These are phyloP conservation scores for Leptopterna dolabrata DNA, from an alignment of 2,888 invertebrate species.

Conservation along the genomic window DNA sequence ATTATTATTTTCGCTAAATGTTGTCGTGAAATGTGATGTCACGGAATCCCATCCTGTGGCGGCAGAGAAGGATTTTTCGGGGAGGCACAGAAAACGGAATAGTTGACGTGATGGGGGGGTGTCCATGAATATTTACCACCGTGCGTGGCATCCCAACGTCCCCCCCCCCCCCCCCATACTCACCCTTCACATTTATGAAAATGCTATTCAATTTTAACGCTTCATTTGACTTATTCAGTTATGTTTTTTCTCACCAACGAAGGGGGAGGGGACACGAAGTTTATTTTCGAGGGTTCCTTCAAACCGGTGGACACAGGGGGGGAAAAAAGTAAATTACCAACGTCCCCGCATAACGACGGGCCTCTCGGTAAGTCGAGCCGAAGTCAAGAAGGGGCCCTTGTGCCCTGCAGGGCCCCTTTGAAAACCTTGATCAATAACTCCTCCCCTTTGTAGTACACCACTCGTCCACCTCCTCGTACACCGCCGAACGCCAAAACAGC, in stretches of 20 bases:
- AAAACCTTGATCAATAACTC: background rate
- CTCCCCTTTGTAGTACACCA: background rate
- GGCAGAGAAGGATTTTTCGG: background rate
- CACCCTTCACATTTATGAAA: constrained; percentile 32
- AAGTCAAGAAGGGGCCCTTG: background rate
- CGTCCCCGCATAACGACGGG: background rate
- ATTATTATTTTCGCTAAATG: background rate
- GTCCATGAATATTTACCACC: constrained; percentile 20
- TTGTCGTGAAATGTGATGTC: background rate
- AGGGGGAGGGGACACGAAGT: background rate
- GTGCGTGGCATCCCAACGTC: background rate
- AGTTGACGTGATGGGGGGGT: background rate
- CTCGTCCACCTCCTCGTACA: background rate
- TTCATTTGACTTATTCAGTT: constrained; percentile 38
- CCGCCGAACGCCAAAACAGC: background rate
- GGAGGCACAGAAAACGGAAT: background rate
- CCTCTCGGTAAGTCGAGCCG: background rate
- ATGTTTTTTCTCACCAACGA: background rate
- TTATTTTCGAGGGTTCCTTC: background rate
- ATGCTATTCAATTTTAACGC: constrained; percentile 35
- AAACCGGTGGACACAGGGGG: background rate
- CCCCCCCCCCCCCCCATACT: too few relatives aligned
- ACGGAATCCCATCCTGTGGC: background rate
- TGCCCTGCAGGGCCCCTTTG: too few relatives aligned
- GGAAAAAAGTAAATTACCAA: background rate